Percentiles rank a stretch among this genome's conserved stretches.
phyloP scores from a whole-genome alignment of 2,797 vertebrate genomes.

The Tragopan temminckii region DNA sequence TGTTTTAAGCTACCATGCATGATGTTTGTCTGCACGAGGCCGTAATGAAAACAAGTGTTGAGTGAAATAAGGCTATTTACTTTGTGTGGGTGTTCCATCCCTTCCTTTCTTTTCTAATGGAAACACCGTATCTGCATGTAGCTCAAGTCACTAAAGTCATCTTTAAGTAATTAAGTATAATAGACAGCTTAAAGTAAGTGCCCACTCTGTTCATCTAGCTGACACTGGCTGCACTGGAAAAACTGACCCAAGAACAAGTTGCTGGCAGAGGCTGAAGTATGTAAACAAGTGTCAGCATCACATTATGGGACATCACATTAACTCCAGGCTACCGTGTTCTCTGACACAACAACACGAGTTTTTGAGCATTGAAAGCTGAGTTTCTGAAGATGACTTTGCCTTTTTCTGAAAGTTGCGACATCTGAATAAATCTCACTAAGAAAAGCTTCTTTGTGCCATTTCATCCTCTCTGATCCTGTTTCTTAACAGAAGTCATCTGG shows the following conservation, averaged over 20 bases:
- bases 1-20: neutral
- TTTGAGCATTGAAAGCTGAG: neutral
- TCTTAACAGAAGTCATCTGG: neutral
- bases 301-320: neutral
- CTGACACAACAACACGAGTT: neutral
- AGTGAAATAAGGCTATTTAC: neutral
- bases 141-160: neutral
- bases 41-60: neutral
- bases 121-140: neutral
- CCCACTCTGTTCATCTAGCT: neutral
- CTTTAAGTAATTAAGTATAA: neutral
- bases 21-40: neutral
- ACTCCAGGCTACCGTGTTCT: neutral
- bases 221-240: neutral
- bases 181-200: neutral
- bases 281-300: neutral
- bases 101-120: constrained; percentile 1
- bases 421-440: neutral
- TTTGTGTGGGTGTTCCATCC: neutral
- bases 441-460: neutral
- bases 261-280: neutral
- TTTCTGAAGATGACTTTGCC: neutral
- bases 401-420: neutral
- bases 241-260: neutral
- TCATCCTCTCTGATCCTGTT: neutral